Conservation (phyloP, 92 coral and sea anemone genomes). For the Pocillopora meandrina region DNA sequence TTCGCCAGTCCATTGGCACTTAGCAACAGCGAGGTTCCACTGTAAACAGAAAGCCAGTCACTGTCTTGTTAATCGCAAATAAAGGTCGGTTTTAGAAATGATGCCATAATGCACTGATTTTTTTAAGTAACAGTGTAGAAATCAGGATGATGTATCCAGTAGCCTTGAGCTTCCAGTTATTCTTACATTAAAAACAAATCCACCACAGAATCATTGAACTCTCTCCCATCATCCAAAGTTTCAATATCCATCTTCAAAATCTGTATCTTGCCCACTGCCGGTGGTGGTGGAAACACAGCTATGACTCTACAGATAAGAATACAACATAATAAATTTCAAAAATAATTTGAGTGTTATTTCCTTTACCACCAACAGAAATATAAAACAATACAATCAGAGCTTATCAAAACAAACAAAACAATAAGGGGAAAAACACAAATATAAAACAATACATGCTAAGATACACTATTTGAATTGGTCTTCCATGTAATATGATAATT, state of each 20-base stretch:
- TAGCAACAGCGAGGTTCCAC: too few species aligned
- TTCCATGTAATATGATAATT: too few species aligned
- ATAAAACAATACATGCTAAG: too few species aligned
- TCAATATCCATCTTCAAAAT: not conserved
- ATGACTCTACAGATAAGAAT: not conserved
- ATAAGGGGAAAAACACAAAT: too few species aligned
- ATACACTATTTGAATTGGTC: too few species aligned
- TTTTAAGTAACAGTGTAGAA: not conserved
- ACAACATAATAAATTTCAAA: too few species aligned
- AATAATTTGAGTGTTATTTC: too few species aligned
- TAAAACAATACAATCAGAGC: too few species aligned
- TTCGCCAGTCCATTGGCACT: too few species aligned
- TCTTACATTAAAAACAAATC: conserved; percentile 21
- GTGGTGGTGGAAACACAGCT: conserved; percentile 25
- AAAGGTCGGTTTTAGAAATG: not conserved
- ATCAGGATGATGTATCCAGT: not conserved
- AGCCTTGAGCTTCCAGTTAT: not conserved
- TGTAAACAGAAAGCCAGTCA: not conserved
- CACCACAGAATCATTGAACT: conserved; percentile 19
- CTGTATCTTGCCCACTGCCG: not conserved
- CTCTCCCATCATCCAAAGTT: conserved; percentile 10
- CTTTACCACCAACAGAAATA: too few species aligned
- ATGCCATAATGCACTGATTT: not conserved
- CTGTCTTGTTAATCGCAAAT: not conserved
- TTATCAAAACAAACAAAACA: too few species aligned